These are phyloP conservation scores for Actinernus sp. DNA, from an alignment of 92 coral and sea anemone species.

Conservation along the genomic window DNA sequence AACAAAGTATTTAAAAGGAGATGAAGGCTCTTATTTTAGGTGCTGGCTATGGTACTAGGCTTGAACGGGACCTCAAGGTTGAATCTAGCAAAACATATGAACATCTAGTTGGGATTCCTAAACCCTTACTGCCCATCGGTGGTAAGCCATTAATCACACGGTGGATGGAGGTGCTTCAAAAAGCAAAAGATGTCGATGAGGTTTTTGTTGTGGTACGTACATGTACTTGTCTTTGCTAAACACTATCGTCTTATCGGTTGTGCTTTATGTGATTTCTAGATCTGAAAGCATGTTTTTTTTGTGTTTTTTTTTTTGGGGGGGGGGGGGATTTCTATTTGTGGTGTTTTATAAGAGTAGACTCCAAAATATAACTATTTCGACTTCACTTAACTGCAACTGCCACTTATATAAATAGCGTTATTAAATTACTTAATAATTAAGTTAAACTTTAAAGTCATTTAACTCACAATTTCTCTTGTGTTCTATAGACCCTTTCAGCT, in stretches of 20 bases:
- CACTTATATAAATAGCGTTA: too few species aligned
- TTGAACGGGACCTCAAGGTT: slow-evolving; percentile 47
- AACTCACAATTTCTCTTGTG: too few species aligned
- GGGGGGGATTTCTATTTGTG: too few species aligned
- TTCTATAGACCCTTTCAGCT: too few species aligned
- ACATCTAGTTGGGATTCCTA: slow-evolving; percentile 61
- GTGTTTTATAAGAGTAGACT: too few species aligned
- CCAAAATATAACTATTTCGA: too few species aligned
- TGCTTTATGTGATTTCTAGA: background rate
- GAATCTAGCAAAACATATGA: slow-evolving; percentile 34
- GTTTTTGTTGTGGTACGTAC: slow-evolving; percentile 66
- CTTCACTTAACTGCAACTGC: too few species aligned
- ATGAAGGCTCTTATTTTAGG: slow-evolving; percentile 67
- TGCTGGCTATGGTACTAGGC: slow-evolving; percentile 72
- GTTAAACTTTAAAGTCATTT: too few species aligned
- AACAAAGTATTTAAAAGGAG: too few species aligned
- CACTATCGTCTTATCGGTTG: background rate
- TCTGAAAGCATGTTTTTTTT: background rate
- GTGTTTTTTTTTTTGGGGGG: too few species aligned
- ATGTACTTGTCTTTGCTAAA: slow-evolving; percentile 17
- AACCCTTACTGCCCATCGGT: slow-evolving; percentile 66
- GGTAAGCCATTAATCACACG: slow-evolving; percentile 54
- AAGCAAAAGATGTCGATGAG: slow-evolving; percentile 14
- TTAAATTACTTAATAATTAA: too few species aligned
- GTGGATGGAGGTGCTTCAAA: slow-evolving; percentile 42